Evolutionary conservation across 2,888 invertebrate genomes (phyloP), one percentile per base, ranked within the genome.

Genomic region (Trachelus iudaicus): DNA sequence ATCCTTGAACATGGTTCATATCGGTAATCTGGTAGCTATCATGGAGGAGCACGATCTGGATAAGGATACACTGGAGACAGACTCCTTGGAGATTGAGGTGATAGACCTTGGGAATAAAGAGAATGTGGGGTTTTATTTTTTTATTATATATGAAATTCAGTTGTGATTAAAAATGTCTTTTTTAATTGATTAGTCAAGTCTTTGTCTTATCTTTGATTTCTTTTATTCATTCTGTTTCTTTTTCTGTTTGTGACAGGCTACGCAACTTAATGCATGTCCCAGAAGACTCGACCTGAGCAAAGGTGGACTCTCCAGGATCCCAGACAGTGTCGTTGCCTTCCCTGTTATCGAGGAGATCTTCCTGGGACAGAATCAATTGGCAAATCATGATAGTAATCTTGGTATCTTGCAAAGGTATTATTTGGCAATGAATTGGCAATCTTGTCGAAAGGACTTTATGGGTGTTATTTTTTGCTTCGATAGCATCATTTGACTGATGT

Each of bases 31-130:
- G 79, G 83, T 87, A 74, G 87, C 85, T 80, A 88, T 88, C 76
- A 89, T 89, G 90, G 89, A 89, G 79, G 89, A 89, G 81, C 85
- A 84, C 81, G 86, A 89, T 75, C 79, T 84, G 79, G 85, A 86
- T 76, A 85, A 85, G 77, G 89, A 90, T 79, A 86, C 85, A 76
- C 86, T 91, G 83, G 91, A 91, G 75, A 87, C 88, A 75, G 91
- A 91, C 84, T 91, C 91, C 35, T 83, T 91, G 77, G 90, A 90
- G 82, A 85, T 86, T 75, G 91, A 91, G 91, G 91, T 91, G 88
- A 88, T 2, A 34, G 34, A 34, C 56, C 2, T 56, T 56, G 23
- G 9, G 4, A 23, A 56, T 23, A 23, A 2, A 23, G 56, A 56
- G 56, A 23, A 23, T 56, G 0, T 23, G 23, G 2, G 9, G 23